Conservation (phyloP, 2,797 vertebrate genomes). For the Tamandua tetradactyla region DNA sequence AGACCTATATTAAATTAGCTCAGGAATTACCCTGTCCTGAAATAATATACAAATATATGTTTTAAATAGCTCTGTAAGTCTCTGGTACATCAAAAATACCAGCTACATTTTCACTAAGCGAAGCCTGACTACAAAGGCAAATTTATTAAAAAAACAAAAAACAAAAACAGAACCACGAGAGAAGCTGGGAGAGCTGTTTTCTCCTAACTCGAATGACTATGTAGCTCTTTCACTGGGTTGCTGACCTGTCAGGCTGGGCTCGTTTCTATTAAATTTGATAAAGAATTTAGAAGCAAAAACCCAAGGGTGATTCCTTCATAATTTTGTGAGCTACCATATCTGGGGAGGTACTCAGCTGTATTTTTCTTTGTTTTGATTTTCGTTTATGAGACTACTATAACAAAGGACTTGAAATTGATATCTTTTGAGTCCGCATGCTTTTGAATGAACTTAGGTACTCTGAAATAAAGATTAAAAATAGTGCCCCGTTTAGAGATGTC, state of each 20-base stretch:
- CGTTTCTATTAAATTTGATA: constrained; percentile 76
- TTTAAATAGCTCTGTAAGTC: constrained; percentile 24
- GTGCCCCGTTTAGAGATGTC: constrained; percentile 12
- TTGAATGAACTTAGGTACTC: constrained; percentile 2
- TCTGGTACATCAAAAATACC: neutral
- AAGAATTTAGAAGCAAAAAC: constrained; percentile 83
- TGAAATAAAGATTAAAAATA: constrained; percentile 53
- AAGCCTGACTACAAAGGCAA: constrained; percentile 39
- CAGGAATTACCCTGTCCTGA: neutral
- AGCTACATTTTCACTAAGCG: neutral
- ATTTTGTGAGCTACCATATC: constrained; percentile 68
- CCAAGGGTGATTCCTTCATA: constrained; percentile 62
- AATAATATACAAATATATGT: neutral
- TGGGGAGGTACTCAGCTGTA: constrained; percentile 67
- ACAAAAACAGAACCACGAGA: neutral
- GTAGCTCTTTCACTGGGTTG: constrained; percentile 75
- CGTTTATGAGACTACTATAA: constrained; percentile 49
- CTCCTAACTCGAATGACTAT: constrained; percentile 54
- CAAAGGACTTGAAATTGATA: constrained; percentile 29
- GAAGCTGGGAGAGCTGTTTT: constrained; percentile 67
- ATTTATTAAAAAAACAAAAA: constrained; percentile 51
- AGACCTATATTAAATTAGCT: neutral
- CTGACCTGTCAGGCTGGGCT: constrained; percentile 74
- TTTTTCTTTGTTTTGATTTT: constrained; percentile 81
- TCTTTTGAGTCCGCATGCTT: neutral